phyloP scores from a whole-genome alignment of 1,140 invertebrate genomes.

The Papilio machaon region DNA sequence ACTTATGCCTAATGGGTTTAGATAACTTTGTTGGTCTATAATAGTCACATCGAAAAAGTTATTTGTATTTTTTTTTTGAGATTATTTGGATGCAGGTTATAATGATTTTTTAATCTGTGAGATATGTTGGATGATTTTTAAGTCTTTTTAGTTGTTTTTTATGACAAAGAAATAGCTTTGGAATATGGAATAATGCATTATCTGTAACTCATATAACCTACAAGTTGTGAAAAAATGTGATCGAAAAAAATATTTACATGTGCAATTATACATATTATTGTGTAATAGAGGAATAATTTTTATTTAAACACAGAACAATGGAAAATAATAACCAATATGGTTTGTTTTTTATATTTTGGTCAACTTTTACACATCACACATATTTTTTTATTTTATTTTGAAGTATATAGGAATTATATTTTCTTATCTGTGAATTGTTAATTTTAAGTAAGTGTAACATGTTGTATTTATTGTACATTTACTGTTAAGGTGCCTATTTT shows the following conservation, averaged over 20 bases:
- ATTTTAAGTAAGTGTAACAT: conserved; percentile 47
- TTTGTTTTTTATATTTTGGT: conserved; percentile 35
- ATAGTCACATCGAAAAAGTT: background rate
- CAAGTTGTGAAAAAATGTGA: conserved; percentile 25
- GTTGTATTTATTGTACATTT: conserved; percentile 58
- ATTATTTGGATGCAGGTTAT: background rate
- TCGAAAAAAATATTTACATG: conserved; percentile 15
- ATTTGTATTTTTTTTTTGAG: background rate
- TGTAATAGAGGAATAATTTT: conserved; percentile 26
- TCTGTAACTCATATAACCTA: conserved; percentile 12
- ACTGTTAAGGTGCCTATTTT: conserved; percentile 58
- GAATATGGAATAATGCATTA: conserved; percentile 14
- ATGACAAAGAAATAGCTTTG: background rate
- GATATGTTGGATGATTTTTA: background rate
- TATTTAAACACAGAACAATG: conserved; percentile 26
- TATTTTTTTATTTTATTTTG: conserved; percentile 36
- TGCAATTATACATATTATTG: conserved; percentile 17
- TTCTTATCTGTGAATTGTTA: conserved; percentile 54
- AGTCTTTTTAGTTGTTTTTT: background rate
- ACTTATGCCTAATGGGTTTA: too few relatives aligned
- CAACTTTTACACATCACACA: conserved; percentile 32
- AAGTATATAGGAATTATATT: conserved; percentile 41
- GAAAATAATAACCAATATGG: background rate
- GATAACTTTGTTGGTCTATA: too few relatives aligned
- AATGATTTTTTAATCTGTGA: background rate